Base-by-base conservation (phyloP, 2,113 vertebrate genomes). In the Chitala chitala region DNA sequence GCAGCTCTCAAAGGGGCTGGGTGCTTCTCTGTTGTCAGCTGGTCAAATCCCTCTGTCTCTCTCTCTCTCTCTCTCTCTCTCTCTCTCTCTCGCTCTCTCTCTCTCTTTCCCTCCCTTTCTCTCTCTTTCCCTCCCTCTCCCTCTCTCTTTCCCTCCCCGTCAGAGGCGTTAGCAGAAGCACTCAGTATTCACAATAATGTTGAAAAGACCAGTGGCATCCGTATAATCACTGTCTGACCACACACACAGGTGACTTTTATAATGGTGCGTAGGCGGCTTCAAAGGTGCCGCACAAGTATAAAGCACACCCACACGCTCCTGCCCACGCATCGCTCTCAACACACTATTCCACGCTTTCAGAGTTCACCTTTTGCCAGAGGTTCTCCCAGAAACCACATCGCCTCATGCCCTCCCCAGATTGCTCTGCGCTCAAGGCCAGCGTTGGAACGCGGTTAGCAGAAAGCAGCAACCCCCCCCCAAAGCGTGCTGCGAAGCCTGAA, bases 31-130 rank as follows among this genome's bases (percentile, higher is more conserved):
- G 38, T 75, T 72, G 72, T 72, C 77, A 72, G 69, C 51, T 70
- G 77, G 66, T 58, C 63, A 59, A 61, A 68, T 71, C 15, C 36
- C 51, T 64, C 78, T 77, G 65, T 59, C 56, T 71, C 75, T 73
- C 54, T 78, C 72, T 76, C 80, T 76, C 77, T 71, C 56, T 40
- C 73, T 68, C 68, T n/a, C 78, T 63, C 58, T 66, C 70, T 71
- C 66, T 58, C 64, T 53, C n/a, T 54, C 40, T 76, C 26, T 54
- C 48, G 31, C 24, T 71, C 51, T 42, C 61, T 75, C 69, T 8
- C 2, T 71, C 77, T 76, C 61, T 69, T n/a, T 54, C 40, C 75
- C 26, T 54, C 48, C 31, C 24, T 71, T 46, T 42, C 61, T 75
- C 69, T 8, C 2, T 71, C 77, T 76, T 53, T 69, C 64, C 22